Evolutionary conservation across 2,888 invertebrate species (phyloP).

Genomic region (Notodromas monacha): DNA sequence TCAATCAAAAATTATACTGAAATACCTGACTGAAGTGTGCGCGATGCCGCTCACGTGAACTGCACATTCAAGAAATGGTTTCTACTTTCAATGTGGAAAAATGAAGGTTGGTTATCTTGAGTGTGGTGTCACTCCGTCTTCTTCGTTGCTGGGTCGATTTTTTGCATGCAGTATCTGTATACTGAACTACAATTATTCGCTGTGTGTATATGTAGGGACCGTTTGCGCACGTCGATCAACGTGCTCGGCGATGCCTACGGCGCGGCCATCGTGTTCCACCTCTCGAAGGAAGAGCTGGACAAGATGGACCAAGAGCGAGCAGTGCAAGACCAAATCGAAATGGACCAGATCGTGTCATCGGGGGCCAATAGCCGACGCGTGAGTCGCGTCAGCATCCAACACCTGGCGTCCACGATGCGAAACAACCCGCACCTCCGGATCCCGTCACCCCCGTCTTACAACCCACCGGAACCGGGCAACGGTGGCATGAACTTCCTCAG

Average conservation of each 20-base stretch:
- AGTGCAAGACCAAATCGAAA: constrained; percentile 9
- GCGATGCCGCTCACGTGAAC: too few species aligned
- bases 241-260: constrained; percentile 24
- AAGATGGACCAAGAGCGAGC: constrained; percentile 12
- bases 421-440: too few species aligned
- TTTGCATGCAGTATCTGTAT: too few species aligned
- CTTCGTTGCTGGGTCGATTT: too few species aligned
- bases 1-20: too few species aligned
- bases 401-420: neutral
- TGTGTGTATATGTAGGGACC: constrained; percentile 20
- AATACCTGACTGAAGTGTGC: too few species aligned
- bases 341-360: constrained; percentile 6
- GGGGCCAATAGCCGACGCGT: neutral
- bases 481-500: neutral
- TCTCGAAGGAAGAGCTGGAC: constrained; percentile 17
- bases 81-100: too few species aligned
- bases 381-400: constrained; percentile 1
- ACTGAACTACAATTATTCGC: too few species aligned
- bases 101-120: too few species aligned
- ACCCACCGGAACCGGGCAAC: neutral
- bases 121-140: too few species aligned
- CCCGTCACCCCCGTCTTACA: neutral
- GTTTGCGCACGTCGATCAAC: constrained; percentile 22
- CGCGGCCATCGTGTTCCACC: constrained; percentile 22
- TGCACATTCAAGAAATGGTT: too few species aligned